These are phyloP conservation scores for Sebastes steindachneri DNA, from an alignment of 2,797 vertebrate genomes.

Conservation along the genomic window DNA sequence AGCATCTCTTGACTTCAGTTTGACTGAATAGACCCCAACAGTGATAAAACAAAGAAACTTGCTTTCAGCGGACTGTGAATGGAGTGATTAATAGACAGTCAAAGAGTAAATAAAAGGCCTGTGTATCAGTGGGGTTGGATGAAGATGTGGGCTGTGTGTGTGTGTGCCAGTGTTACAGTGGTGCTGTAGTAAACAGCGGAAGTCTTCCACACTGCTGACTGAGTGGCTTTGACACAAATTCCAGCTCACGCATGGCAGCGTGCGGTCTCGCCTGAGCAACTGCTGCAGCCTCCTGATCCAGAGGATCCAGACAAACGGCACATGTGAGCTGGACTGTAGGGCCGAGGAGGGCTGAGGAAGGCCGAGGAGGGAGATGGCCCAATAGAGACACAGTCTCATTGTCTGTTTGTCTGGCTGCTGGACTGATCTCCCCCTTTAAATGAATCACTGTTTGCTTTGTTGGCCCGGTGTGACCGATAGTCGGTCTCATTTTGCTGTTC, in stretches of 20 bases:
- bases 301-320: conserved; percentile 39
- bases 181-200: conserved; percentile 29
- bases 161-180: conserved; percentile 43
- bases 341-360: not conserved
- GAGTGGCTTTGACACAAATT: conserved; percentile 72
- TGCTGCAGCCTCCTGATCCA: conserved; percentile 30
- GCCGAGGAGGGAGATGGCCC: not conserved
- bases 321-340: conserved; percentile 23
- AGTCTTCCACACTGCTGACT: conserved; percentile 59
- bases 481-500: not conserved
- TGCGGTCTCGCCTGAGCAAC: conserved; percentile 58
- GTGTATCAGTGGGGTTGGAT: conserved; percentile 35
- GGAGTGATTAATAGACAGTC: conserved; percentile 54
- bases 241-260: conserved; percentile 52
- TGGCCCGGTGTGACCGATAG: conserved; percentile 4
- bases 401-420: not conserved
- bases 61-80: conserved; percentile 30
- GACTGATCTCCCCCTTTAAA: not conserved
- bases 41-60: conserved; percentile 23
- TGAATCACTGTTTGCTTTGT: conserved; percentile 1
- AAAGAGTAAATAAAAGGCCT: conserved; percentile 49
- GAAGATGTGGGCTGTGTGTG: conserved; percentile 1
- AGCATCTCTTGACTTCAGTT: conserved; percentile 13
- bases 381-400: conserved; percentile 7
- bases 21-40: conserved; percentile 33